Base-by-base conservation (phyloP, 2,888 invertebrate genomes). In the Calliscelio sp. region DNA sequence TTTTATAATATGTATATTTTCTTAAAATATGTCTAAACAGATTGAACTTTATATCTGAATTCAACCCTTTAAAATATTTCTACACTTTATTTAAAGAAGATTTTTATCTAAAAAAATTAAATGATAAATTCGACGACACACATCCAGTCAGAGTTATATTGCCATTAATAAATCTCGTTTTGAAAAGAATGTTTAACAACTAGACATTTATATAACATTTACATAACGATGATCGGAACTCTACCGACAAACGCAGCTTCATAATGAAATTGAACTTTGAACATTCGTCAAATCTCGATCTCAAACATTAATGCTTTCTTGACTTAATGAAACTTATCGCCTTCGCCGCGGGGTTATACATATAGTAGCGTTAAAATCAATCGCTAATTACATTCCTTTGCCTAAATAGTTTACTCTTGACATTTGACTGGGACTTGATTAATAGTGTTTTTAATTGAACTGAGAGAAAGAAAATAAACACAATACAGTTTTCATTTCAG, bases 341-440 rank as follows among this genome's bases (percentile, higher is more conserved):
- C 18, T 44, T 25, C 63, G 77, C 66, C 46, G 66, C 57, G 44
- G 65, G 59, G 65, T 65, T 66, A 41, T 59, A 53, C 71, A 41
- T 65, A 57, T 71, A 75, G 71, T 77, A 66, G 77, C 77, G 44
- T 82, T 77, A 68, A 79, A 83, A 83, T 83, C 78, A 83, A 83
- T 83, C 74, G 59, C 78, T 83, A 83, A 83, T 83, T 78, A 79
- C 74, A 83, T 83, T 83, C 77, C 71, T 65, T 59, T 71, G 71
- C 57, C 77, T 71, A 82, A 81, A 77, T 77, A 74, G 68, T 73
- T 83, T 68, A 65, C 59, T 74, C 68, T 73, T 74, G 78, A 73
- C 73, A 79, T 83, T 79, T 61, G 51, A 73, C 71, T 46, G 61
- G 22, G 44, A 49, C 55, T 18, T 83, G 83, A 83, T 83, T 74